phyloP scores from a whole-genome alignment of 2,797 vertebrate species.

The Acropternis orthonyx region DNA sequence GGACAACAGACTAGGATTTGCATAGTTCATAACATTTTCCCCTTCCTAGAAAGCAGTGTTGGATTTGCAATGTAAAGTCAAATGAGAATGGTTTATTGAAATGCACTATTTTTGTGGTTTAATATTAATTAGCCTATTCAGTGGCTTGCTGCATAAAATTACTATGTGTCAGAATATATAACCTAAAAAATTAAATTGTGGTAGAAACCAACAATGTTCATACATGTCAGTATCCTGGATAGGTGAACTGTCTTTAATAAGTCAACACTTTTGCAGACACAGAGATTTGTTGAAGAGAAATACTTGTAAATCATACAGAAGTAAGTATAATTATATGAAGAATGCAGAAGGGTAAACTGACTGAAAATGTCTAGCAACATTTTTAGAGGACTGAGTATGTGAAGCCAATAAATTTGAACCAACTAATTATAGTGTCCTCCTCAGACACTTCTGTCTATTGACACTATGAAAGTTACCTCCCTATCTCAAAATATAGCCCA shows the following conservation, averaged over 20 bases:
- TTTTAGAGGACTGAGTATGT: neutral
- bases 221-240: neutral
- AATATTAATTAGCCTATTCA: neutral
- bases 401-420: neutral
- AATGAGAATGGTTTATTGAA: neutral
- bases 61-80: constrained; percentile 3
- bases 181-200: neutral
- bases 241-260: neutral
- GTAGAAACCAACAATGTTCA: neutral
- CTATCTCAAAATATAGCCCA: neutral
- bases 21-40: neutral
- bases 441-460: neutral
- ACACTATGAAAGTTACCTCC: too few relatives aligned
- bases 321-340: neutral
- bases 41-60: neutral
- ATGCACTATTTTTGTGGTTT: neutral
- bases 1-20: neutral
- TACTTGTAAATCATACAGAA: neutral
- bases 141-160: neutral
- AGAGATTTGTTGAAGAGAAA: neutral
- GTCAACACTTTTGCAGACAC: neutral
- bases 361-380: neutral
- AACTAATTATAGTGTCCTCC: neutral
- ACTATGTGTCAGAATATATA: neutral
- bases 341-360: neutral